These are phyloP conservation scores for Ctenochaetus hawaiiensis DNA, from an alignment of 2,797 vertebrate genomes.

Conservation along the genomic window DNA sequence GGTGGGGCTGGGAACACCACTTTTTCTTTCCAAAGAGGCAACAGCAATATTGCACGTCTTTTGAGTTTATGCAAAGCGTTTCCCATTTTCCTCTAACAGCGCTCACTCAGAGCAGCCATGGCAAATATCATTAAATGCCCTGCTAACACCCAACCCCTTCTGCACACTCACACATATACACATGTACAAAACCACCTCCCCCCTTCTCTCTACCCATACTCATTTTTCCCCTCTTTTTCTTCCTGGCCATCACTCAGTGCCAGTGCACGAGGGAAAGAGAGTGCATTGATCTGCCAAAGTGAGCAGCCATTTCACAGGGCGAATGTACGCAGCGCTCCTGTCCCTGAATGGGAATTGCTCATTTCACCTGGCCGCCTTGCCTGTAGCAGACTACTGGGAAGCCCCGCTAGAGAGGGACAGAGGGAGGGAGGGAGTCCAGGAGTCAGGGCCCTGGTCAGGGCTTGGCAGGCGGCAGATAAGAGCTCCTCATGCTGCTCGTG, in stretches of 20 bases:
- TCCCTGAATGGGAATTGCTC: constrained; percentile 82
- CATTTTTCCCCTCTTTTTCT: constrained; percentile 38
- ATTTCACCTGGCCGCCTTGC: constrained; percentile 78
- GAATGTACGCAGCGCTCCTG: constrained; percentile 58
- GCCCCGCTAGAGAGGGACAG: constrained; percentile 50
- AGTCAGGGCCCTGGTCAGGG: constrained; percentile 72
- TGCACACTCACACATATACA: constrained; percentile 25
- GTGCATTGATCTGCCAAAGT: constrained; percentile 82
- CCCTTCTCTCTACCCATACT: neutral
- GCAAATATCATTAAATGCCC: constrained; percentile 90
- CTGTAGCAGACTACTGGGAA: constrained; percentile 66
- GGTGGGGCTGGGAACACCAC: constrained; percentile 53
- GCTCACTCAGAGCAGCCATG: constrained; percentile 81
- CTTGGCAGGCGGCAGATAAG: constrained; percentile 77
- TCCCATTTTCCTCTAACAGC: constrained; percentile 88
- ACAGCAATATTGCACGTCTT: constrained; percentile 79
- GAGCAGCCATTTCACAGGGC: constrained; percentile 79
- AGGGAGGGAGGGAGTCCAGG: constrained; percentile 31
- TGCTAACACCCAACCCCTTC: constrained; percentile 79
- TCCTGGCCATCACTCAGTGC: constrained; percentile 87
- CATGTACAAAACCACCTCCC: constrained; percentile 36
- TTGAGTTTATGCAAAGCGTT: constrained; percentile 81
- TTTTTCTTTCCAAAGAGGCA: constrained; percentile 69
- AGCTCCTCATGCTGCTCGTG: constrained; percentile 67
- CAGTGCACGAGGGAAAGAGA: constrained; percentile 66